Percentiles rank a stretch among this genome's conserved stretches.
Conservation (phyloP, 2,888 invertebrate species). For the Aporophyla lueneburgensis region DNA sequence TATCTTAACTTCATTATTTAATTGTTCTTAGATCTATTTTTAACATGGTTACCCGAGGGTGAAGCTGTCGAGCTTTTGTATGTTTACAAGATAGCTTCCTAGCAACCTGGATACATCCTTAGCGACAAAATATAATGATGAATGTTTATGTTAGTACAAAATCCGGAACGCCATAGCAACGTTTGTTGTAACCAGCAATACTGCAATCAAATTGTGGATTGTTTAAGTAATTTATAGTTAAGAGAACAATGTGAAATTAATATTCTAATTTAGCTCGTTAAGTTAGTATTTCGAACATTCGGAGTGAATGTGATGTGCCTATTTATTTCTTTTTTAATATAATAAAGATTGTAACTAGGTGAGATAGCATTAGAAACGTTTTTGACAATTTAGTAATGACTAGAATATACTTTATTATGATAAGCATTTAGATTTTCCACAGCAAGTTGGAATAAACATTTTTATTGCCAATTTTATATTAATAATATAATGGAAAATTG, state of each 20-base stretch:
- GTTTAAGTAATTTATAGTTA: conserved; percentile 77
- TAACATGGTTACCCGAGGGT: conserved; percentile 41
- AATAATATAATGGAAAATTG: conserved; percentile 66
- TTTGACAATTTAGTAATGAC: conserved; percentile 85
- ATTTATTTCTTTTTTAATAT: conserved; percentile 88
- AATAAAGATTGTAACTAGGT: conserved; percentile 84
- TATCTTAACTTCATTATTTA: conserved; percentile 58
- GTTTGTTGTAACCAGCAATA: conserved; percentile 79
- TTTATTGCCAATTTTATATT: conserved; percentile 73
- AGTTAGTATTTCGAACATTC: conserved; percentile 83
- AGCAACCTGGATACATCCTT: conserved; percentile 38
- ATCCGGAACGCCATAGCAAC: conserved; percentile 83
- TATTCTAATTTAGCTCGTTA: conserved; percentile 80
- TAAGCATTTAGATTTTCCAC: conserved; percentile 75
- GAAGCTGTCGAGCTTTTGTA: conserved; percentile 25
- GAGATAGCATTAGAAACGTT: conserved; percentile 74
- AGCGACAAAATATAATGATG: conserved; percentile 42
- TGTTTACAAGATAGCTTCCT: conserved; percentile 30
- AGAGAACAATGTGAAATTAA: conserved; percentile 81
- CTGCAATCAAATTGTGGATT: conserved; percentile 87
- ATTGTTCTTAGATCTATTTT: conserved; percentile 55
- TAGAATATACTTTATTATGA: conserved; percentile 78
- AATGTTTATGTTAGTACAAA: conserved; percentile 84
- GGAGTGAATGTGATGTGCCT: conserved; percentile 87
- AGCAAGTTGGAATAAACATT: conserved; percentile 69